These are phyloP conservation scores for Lithophane socia DNA, from an alignment of 2,888 invertebrate species.

Conservation along the genomic window DNA sequence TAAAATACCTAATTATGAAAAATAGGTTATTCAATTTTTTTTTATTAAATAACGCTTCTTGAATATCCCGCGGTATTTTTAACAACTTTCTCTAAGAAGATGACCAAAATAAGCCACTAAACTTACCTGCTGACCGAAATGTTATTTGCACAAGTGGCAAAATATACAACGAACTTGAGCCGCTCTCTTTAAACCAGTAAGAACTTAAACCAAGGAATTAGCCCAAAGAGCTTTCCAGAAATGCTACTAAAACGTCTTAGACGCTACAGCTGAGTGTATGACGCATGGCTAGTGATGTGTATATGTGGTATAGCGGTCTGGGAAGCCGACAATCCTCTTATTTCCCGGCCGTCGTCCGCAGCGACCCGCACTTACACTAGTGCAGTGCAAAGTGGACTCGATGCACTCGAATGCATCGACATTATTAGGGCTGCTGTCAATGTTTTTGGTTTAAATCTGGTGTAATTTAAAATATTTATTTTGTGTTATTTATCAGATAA, in stretches of 20 bases:
- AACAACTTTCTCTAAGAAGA: background rate
- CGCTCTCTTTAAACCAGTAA: background rate
- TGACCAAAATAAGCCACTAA: background rate
- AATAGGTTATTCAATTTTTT: background rate
- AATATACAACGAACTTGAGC: background rate
- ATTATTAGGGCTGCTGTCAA: constrained; percentile 65
- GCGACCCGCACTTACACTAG: constrained; percentile 68
- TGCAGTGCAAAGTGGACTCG: constrained; percentile 70
- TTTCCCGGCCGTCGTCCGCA: constrained; percentile 71
- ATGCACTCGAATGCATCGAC: constrained; percentile 72
- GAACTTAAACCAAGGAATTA: constrained; percentile 13
- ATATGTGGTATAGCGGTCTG: constrained; percentile 39
- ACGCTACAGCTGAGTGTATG: constrained; percentile 13
- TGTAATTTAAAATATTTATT: background rate
- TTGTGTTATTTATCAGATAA: background rate
- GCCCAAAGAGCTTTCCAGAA: constrained; percentile 14
- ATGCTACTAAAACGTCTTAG: constrained; percentile 8
- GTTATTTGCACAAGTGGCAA: background rate
- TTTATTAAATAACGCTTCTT: background rate
- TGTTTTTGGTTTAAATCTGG: background rate
- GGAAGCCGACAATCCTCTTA: constrained; percentile 72
- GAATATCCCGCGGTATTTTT: background rate
- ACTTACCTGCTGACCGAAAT: background rate
- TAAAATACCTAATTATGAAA: background rate
- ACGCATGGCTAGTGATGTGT: constrained; percentile 41